Evolutionary conservation across 2,797 vertebrate genomes (phyloP).

Genomic region (Ataeniobius toweri): DNA sequence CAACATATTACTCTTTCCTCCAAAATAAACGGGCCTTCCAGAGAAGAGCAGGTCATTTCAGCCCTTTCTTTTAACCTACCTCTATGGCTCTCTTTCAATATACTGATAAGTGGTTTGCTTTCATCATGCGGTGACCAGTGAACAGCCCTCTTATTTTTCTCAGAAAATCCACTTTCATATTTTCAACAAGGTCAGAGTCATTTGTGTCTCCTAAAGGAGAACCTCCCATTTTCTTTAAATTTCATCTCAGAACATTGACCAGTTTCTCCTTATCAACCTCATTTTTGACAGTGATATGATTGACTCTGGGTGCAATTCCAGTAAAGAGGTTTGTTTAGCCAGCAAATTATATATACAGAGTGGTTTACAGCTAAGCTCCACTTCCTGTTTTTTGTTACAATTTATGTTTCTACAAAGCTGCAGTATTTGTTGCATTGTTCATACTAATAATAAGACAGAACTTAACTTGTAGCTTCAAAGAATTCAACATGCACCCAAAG

Average conservation of each 20-base stretch:
- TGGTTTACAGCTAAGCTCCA: background rate
- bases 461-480: background rate
- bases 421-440: background rate
- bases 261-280: constrained; percentile 30
- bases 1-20: constrained; percentile 64
- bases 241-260: constrained; percentile 39
- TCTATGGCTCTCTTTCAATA: constrained; percentile 60
- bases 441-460: background rate
- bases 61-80: constrained; percentile 53
- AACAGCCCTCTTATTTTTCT: constrained; percentile 63
- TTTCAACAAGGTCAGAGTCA: constrained; percentile 68
- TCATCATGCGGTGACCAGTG: constrained; percentile 51
- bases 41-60: constrained; percentile 61
- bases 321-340: background rate
- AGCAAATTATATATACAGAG: background rate
- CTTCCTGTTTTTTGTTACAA: background rate
- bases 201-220: constrained; percentile 59
- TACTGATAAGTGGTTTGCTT: constrained; percentile 73
- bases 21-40: constrained; percentile 66
- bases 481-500: background rate
- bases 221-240: constrained; percentile 37
- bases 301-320: background rate
- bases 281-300: background rate
- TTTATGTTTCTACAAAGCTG: background rate
- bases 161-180: constrained; percentile 65